A percentile compares a stretch with the other conserved stretches of the same genome.
phyloP scores from a whole-genome alignment of 2,797 vertebrate genomes.

The Yasuhikotakia modesta region DNA sequence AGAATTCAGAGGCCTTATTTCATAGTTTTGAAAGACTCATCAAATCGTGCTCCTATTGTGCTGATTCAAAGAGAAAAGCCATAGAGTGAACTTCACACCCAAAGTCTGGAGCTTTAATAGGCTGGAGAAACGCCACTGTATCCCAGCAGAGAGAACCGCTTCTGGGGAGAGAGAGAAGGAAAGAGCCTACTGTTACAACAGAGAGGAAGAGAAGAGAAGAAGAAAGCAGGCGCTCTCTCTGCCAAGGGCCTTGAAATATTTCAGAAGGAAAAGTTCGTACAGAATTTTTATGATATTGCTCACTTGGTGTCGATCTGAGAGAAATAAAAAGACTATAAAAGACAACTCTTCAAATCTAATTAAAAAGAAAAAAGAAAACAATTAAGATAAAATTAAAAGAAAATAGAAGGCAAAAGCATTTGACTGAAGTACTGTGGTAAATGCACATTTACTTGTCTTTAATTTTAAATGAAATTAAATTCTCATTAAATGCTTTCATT shows the following conservation, averaged over 20 bases:
- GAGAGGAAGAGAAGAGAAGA: background rate
- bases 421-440: background rate
- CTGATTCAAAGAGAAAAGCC: slow-evolving; percentile 29
- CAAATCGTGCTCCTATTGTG: slow-evolving; percentile 8
- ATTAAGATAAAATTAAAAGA: background rate
- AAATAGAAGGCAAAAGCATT: background rate
- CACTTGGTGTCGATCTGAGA: background rate
- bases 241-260: slow-evolving; percentile 1
- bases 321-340: background rate
- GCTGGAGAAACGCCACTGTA: slow-evolving; percentile 26
- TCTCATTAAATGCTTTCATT: background rate
- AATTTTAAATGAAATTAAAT: background rate
- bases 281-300: background rate
- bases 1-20: slow-evolving; percentile 25
- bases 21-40: slow-evolving; percentile 1
- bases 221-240: background rate
- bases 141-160: slow-evolving; percentile 4
- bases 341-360: background rate
- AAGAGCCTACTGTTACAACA: slow-evolving; percentile 1
- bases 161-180: background rate
- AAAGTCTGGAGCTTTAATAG: slow-evolving; percentile 31
- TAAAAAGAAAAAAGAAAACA: background rate
- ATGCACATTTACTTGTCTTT: too few relatives aligned
- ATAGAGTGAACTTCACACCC: slow-evolving; percentile 31
- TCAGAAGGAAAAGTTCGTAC: background rate